Conservation (phyloP, 2,113 vertebrate genomes). For the Chlorodrepanis virens region DNA sequence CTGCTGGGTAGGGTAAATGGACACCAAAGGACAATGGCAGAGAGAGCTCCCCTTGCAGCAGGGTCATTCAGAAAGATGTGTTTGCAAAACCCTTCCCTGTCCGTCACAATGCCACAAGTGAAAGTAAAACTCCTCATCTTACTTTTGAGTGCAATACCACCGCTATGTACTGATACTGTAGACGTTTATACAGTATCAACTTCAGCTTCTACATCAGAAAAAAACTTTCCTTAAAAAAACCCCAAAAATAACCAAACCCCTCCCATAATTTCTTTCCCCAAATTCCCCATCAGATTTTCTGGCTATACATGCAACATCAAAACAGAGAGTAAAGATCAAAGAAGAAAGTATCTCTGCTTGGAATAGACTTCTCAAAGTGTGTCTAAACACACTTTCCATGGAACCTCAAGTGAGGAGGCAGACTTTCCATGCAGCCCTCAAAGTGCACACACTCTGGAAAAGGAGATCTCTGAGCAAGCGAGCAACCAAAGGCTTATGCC, state of each 20-base stretch:
- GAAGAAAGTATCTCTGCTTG: background rate
- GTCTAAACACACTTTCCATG: background rate
- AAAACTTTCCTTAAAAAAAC: rapidly evolving
- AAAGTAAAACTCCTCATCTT: background rate
- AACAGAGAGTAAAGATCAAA: background rate
- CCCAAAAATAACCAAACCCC: background rate
- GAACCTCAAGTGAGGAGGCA: background rate
- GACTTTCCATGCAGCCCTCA: background rate
- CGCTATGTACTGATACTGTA: background rate
- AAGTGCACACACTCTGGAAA: rapidly evolving
- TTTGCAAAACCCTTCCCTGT: background rate
- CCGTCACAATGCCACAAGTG: background rate
- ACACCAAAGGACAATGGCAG: rapidly evolving
- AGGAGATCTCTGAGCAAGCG: background rate
- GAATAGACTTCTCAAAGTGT: background rate
- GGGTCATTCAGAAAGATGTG: rapidly evolving
- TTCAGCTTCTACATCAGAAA: background rate
- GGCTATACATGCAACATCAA: background rate
- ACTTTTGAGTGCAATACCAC: background rate
- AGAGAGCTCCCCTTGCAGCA: background rate
- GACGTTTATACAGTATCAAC: rapidly evolving
- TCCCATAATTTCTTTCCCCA: background rate
- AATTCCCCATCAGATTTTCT: background rate
- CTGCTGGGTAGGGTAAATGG: background rate
- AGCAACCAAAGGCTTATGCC: background rate